Conservation (phyloP, 2,888 invertebrate genomes). For the Temnothorax rugatulus region DNA sequence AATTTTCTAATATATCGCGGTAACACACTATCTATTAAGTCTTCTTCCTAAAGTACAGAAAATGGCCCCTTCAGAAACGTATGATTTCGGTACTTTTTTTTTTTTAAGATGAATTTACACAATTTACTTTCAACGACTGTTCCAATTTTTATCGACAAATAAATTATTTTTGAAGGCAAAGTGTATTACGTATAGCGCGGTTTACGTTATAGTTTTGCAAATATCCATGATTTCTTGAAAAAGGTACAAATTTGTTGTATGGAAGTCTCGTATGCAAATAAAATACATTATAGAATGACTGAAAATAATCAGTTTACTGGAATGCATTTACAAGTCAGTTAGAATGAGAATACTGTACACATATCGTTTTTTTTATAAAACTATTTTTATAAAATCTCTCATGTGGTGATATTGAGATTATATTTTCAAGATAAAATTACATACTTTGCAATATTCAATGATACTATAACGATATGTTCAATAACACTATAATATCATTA, state of each 20-base stretch:
- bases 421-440: conserved; percentile 11
- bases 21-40: not conserved
- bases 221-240: not conserved
- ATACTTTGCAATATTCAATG: not conserved
- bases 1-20: not conserved
- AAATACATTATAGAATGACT: not conserved
- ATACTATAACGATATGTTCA: no score
- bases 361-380: not conserved
- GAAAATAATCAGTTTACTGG: not conserved
- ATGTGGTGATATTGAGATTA: not conserved
- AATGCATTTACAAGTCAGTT: not conserved
- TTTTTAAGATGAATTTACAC: not conserved
- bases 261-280: not conserved
- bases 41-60: not conserved
- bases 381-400: conserved; percentile 22
- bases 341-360: not conserved
- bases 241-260: not conserved
- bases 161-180: not conserved
- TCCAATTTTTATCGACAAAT: not conserved
- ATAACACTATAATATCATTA: not conserved
- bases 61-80: not conserved
- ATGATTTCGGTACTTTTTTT: not conserved
- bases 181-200: not conserved
- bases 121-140: not conserved
- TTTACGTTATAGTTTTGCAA: not conserved